Evolutionary conservation across 2,113 vertebrate species (phyloP).

Genomic region (Hydrolagus affinis): DNA sequence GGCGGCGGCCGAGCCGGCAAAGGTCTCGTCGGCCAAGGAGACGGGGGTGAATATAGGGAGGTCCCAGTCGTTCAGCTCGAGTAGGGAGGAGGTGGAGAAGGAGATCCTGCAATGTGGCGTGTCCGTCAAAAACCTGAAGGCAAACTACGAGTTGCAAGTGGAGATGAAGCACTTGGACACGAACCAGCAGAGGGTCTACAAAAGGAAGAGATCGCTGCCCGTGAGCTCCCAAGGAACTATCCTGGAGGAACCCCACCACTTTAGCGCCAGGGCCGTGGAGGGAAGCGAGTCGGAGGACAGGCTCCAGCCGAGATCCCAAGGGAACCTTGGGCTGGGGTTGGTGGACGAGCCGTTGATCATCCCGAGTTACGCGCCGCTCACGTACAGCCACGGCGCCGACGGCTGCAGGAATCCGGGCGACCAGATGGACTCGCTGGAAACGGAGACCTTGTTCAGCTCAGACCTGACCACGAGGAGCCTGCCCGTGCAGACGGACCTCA

Average conservation of each 20-base stretch:
- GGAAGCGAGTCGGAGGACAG: slow-evolving; percentile 36
- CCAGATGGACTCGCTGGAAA: slow-evolving; percentile 31
- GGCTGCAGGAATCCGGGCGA: slow-evolving; percentile 41
- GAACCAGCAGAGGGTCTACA: slow-evolving; percentile 54
- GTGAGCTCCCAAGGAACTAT: slow-evolving; percentile 54
- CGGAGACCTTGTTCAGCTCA: slow-evolving; percentile 48
- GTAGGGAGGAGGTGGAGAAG: slow-evolving; percentile 73
- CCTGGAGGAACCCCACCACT: slow-evolving; percentile 55
- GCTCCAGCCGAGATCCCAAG: slow-evolving; percentile 37
- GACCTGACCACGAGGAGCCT: slow-evolving; percentile 56
- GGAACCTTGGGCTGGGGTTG: slow-evolving; percentile 37
- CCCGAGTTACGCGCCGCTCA: slow-evolving; percentile 42
- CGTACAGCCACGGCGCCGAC: slow-evolving; percentile 42
- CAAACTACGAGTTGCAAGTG: slow-evolving; percentile 72
- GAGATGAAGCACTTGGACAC: slow-evolving; percentile 40
- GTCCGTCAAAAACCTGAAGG: slow-evolving; percentile 81
- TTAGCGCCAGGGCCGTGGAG: slow-evolving; percentile 38
- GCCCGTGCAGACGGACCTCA: slow-evolving; percentile 60
- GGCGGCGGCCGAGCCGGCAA: slow-evolving; percentile 33
- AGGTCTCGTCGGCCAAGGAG: slow-evolving; percentile 25
- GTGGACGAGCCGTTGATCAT: slow-evolving; percentile 52
- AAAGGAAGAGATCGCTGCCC: slow-evolving; percentile 59
- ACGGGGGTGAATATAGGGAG: slow-evolving; percentile 56
- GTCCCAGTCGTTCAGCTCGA: slow-evolving; percentile 75
- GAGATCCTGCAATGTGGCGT: slow-evolving; percentile 87